Evolutionary conservation across 2,113 vertebrate genomes (phyloP).

Genomic region (Planiliza haematocheilus): DNA sequence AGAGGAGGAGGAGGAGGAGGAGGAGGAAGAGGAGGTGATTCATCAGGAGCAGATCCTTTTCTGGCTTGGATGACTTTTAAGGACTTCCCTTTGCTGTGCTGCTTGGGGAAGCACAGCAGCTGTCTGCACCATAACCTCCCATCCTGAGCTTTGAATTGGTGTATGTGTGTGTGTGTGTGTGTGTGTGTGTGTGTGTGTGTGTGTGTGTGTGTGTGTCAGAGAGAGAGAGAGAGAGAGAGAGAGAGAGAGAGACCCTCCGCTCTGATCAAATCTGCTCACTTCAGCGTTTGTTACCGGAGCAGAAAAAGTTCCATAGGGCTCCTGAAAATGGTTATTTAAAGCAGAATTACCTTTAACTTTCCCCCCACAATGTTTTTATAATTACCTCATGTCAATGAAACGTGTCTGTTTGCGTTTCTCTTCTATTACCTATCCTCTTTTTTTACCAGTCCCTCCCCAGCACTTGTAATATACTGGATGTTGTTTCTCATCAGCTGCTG

Average conservation of each 20-base stretch:
- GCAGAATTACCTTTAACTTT: conserved; percentile 10
- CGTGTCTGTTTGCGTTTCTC: conserved; percentile 20
- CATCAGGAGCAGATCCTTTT: conserved; percentile 58
- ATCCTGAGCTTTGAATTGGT: background rate
- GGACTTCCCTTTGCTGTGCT: conserved; percentile 50
- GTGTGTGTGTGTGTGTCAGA: background rate
- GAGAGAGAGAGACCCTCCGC: background rate
- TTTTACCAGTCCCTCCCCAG: conserved; percentile 41
- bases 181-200: background rate
- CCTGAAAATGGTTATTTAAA: conserved; percentile 48
- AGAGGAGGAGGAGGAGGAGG: conserved; percentile 20
- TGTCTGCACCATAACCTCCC: conserved; percentile 31
- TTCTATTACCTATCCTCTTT: conserved; percentile 44
- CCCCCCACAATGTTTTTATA: conserved; percentile 36
- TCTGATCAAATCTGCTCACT: conserved; percentile 57
- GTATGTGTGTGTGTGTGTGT: conserved; percentile 1
- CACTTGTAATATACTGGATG: conserved; percentile 25
- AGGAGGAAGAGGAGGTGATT: conserved; percentile 42
- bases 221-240: no score
- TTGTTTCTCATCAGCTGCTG: conserved; percentile 38
- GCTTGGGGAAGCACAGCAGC: conserved; percentile 40
- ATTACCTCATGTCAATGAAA: conserved; percentile 49
- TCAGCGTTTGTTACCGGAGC: conserved; percentile 57
- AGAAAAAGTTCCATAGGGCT: conserved; percentile 41
- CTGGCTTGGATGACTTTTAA: conserved; percentile 57